Base-by-base conservation (phyloP, 2,797 vertebrate species). In the Molossus molossus region DNA sequence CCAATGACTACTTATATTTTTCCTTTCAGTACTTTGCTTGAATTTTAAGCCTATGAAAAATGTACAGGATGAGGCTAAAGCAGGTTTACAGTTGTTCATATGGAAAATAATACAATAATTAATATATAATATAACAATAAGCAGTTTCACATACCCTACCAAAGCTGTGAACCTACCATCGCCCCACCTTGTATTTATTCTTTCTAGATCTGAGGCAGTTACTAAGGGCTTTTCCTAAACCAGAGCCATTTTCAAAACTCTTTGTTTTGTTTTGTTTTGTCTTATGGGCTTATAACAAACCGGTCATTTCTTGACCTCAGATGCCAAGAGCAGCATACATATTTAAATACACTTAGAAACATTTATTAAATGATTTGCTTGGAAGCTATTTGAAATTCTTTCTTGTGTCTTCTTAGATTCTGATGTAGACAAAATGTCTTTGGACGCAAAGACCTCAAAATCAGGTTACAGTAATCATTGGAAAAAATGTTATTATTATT, bases 1-100 rank as follows among this genome's bases (percentile, higher is more conserved):
- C 45, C 29, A 80, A 2, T n/a, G 15, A 11, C 9, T 55, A 29
- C 20, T 5, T 6, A 27, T 20, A 11, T 37, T 81, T 76, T 73
- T 64, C 29, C 23, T 75, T 69, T 76, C 17, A 90, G 27, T 14
- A 14, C 1, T 85, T 77, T 62, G 8, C 67, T 87, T 73, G 58
- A 79, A 62, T 87, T 89, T 93, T 57, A 96, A 29, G 58, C 83
- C 62, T 60, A 10, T 91, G 94, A 69, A 85, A 96, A 93, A 64
- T 21, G 2, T 37, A 40, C 12, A 80, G 33, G 23, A 21, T 58
- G 8, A 33, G 13, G 33, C 12, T 37, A 21, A 58, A 58, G 21
- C 23, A 58, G 20, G 33, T 80, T 80, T 37, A 80, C 7, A 37
- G n/a, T 58, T 58, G 21, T 9, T 37, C 21, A 2, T 58, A 40